Conservation (phyloP, 2,113 vertebrate genomes). For the Aptenodytes forsteri region DNA sequence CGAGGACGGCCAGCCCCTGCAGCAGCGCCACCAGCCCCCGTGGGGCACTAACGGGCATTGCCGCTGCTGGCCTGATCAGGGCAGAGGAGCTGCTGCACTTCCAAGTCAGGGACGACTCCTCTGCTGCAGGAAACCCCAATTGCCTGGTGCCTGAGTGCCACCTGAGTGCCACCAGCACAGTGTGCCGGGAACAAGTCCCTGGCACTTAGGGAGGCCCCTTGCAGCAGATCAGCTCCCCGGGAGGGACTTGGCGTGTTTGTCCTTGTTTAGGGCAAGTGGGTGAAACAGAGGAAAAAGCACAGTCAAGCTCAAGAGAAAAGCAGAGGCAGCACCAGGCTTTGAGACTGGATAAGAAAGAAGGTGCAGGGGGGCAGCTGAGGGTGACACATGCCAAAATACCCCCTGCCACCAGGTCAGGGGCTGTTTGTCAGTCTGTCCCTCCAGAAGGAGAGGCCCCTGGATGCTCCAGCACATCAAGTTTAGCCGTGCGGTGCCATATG, state of each 20-base stretch:
- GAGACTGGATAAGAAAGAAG: neutral
- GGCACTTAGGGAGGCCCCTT: neutral
- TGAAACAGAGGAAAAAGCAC: neutral
- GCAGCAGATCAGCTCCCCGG: neutral
- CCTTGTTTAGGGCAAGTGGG: neutral
- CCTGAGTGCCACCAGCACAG: neutral
- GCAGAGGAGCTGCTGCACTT: neutral
- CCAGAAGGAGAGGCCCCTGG: neutral
- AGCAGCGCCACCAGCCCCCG: no score
- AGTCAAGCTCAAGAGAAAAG: neutral
- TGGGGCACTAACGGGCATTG: neutral
- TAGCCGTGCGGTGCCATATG: fast-evolving
- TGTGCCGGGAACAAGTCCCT: neutral
- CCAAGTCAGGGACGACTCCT: neutral
- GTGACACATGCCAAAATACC: neutral
- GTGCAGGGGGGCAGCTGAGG: neutral
- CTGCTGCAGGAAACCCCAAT: neutral
- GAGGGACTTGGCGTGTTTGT: fast-evolving
- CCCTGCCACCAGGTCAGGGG: neutral
- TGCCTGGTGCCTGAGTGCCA: neutral
- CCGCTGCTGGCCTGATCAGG: neutral
- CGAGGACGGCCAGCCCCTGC: neutral
- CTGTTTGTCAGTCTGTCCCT: neutral
- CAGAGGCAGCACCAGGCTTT: neutral
- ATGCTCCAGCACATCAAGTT: fast-evolving